Evolutionary conservation across 2,113 vertebrate genomes (phyloP), one percentile per base, ranked within the genome.

Genomic region (Trichomycterus rosablanca): DNA sequence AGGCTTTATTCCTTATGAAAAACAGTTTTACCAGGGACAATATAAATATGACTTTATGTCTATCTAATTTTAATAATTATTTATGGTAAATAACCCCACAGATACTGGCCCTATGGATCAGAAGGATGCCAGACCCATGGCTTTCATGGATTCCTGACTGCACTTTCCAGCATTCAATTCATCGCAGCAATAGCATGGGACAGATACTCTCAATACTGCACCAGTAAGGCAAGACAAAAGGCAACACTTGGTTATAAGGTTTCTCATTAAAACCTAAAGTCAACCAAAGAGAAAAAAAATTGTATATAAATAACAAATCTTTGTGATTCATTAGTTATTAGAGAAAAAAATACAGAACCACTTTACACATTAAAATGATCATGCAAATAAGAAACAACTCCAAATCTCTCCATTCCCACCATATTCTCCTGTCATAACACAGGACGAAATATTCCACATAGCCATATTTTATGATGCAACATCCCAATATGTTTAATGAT

Each of bases 71-170:
- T 11, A 7, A 37, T 3, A 40, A 16, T 15, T 35, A 19, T 20
- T 20, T 52, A 1, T 18, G 34, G 18, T 26, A 20, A 32, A 49
- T 32, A 11, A 64, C 28, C 23, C 3, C 62, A 19, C 74, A 97
- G 96, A 76, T 92, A 91, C 72, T 95, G 95, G 94, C 94, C 95
- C 2, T 95, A 95, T 0, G 91, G 93, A 43, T 89, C 92, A 0
- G 87, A 93, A 0, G 92, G 95, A 49, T 98, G 96, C 61, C 94
- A 94, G 75, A 88, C 87, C 24, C 95, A 95, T 5, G 93, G 94
- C n/a, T 98, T 97, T 80, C 94, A 97, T 32, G 96, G 96, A 11
- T 98, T 97, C 57, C 2, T 84, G 53, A 88, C 84, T 0, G 90
- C 92, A 0, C 67, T 97, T 16, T 89, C 94, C 78, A 97, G 96